Conservation (phyloP, 2,888 invertebrate species). For the Ypsolopha sequella region DNA sequence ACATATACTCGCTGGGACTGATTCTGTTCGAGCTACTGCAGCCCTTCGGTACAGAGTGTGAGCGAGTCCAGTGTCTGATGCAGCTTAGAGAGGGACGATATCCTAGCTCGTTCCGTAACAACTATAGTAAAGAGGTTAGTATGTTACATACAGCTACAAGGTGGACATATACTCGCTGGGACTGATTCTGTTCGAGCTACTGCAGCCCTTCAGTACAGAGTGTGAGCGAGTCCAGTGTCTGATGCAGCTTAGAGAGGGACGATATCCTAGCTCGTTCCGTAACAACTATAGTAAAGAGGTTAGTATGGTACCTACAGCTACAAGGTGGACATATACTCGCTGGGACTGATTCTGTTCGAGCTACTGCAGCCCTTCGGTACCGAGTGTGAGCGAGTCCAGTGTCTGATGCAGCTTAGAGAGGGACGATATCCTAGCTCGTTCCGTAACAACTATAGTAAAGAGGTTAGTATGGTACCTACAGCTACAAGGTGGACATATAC, state of each 20-base stretch:
- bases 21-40: slow-evolving; percentile 94
- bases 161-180: slow-evolving; percentile 97
- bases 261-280: slow-evolving; percentile 78
- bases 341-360: slow-evolving; percentile 95
- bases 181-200: slow-evolving; percentile 92
- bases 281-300: slow-evolving; percentile 79
- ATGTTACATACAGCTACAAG: slow-evolving; percentile 81
- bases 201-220: slow-evolving; percentile 91
- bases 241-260: slow-evolving; percentile 72
- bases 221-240: slow-evolving; percentile 86
- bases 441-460: slow-evolving; percentile 71
- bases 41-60: slow-evolving; percentile 93
- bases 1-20: slow-evolving; percentile 94
- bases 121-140: slow-evolving; percentile 79
- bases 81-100: slow-evolving; percentile 76
- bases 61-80: slow-evolving; percentile 79
- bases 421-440: slow-evolving; percentile 80
- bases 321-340: slow-evolving; percentile 95
- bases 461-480: slow-evolving; percentile 76
- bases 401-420: slow-evolving; percentile 74
- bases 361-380: slow-evolving; percentile 90
- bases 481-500: slow-evolving; percentile 95
- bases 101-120: slow-evolving; percentile 74
- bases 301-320: slow-evolving; percentile 74
- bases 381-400: slow-evolving; percentile 87